Evolutionary conservation across 2,888 invertebrate species (phyloP), one percentile per base, ranked within the genome.

Genomic region (Eustalomyia histrio): DNA sequence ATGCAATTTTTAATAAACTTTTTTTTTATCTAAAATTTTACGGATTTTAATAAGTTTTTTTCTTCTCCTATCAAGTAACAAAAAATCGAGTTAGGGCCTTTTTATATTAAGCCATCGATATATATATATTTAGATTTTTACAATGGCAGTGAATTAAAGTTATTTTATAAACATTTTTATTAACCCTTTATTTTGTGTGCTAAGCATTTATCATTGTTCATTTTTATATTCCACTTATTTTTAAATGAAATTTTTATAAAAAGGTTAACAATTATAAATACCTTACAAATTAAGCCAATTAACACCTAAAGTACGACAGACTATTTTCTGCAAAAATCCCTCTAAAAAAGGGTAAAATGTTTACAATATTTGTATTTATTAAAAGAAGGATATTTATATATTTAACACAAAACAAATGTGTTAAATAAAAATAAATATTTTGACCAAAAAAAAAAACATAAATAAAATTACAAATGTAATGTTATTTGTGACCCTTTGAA

Each of bases 301-400:
- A 81, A 81, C 81, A 81, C 81, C 35, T 81, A 33, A 8, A 16
- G 35, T 14, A 17, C 17, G 58, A n/a, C 29, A 61, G 35, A 43
- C 55, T 14, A 57, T 55, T 60, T 67, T 65, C 65, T 78, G 33
- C 29, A 73, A 58, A 68, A 76, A 76, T 60, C 64, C 71, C 24
- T 72, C 71, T 2, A 33, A 9, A 55, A 65, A 74, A 75, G 73
- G 65, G 74, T 67, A 43, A 69, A 74, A 81, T 81, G 43, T 71
- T 81, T 81, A 65, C 75, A 81, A 81, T 81, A 78, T 78, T 81
- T 81, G 55, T 78, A 71, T 81, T 74, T 81, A 81, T 75, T 81
- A 81, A 81, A 64, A 80, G 60, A 71, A 71, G 55, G n/a, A n/a
- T n/a, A 78, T 81, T 55, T 69, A 35, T 47, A 14, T 29, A 39